Evolutionary conservation across 2,113 vertebrate genomes (phyloP).

Genomic region (Stercorarius parasiticus): DNA sequence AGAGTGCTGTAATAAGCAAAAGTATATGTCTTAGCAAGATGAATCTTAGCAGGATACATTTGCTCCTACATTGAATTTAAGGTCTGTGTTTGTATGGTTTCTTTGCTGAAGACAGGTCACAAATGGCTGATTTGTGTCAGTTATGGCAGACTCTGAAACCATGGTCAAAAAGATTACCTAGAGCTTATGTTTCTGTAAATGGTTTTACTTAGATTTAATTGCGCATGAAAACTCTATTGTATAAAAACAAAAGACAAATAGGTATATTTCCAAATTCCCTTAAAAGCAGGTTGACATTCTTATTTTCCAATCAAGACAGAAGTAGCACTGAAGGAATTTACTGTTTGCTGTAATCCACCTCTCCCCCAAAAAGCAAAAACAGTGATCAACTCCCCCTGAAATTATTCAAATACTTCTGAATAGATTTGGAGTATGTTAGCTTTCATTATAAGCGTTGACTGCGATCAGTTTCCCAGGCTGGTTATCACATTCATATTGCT

Average conservation of each 20-base stretch:
- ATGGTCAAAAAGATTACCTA: not conserved
- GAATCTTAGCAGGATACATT: not conserved
- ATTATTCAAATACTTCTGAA: not conserved
- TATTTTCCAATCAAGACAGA: not conserved
- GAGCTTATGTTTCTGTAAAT: not conserved
- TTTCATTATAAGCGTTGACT: not conserved
- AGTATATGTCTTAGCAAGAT: not conserved
- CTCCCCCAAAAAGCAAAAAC: accelerated
- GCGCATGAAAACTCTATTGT: not conserved
- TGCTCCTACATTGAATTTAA: not conserved
- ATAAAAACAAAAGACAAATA: not conserved
- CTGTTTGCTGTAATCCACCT: not conserved
- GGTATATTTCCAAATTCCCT: not conserved
- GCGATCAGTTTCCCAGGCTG: not conserved
- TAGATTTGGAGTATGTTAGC: not conserved
- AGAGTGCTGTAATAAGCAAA: not conserved
- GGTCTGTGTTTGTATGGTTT: not conserved
- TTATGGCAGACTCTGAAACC: not conserved
- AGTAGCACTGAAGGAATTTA: not conserved
- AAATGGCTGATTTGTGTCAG: not conserved
- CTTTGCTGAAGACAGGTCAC: not conserved
- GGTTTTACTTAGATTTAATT: not conserved
- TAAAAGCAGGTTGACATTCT: not conserved
- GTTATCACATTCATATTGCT: not conserved
- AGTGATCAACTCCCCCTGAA: not conserved